Evolutionary conservation across 2,888 invertebrate species (phyloP).

Genomic region (Alentia gelatinosa): DNA sequence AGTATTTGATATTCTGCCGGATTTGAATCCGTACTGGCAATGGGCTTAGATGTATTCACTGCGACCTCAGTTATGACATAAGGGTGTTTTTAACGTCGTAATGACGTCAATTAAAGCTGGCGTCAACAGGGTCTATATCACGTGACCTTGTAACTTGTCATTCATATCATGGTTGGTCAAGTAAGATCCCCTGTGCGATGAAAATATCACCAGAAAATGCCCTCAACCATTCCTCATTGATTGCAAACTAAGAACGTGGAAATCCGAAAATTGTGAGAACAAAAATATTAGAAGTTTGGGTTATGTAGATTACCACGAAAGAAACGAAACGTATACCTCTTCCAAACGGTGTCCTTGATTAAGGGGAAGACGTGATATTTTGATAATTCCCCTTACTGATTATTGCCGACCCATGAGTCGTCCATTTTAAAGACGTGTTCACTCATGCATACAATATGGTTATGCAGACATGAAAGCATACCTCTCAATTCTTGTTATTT

Average conservation of each 20-base stretch:
- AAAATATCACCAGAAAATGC: no score
- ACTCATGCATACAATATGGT: background rate
- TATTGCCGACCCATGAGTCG: background rate
- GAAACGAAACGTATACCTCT: background rate
- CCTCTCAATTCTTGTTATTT: conserved; percentile 15
- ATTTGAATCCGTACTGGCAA: no score
- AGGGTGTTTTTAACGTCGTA: no score
- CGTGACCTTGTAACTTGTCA: no score
- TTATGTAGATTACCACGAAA: background rate
- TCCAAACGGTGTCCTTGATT: conserved; percentile 3
- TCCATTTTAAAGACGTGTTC: background rate
- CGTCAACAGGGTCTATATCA: no score
- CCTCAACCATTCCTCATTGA: background rate
- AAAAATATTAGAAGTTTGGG: background rate
- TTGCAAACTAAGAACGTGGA: background rate
- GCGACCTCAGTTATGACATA: no score
- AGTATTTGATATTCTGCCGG: no score
- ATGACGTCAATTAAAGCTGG: no score
- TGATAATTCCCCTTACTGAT: background rate
- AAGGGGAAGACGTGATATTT: background rate
- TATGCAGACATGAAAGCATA: background rate
- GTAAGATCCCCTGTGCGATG: no score
- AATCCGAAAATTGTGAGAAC: no score
- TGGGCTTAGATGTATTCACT: no score
- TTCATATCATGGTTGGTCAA: no score